A percentile compares a stretch with the other conserved stretches of the same genome.
These are phyloP conservation scores for Cordilura impudica DNA, from an alignment of 2,888 invertebrate species.

Conservation along the genomic window DNA sequence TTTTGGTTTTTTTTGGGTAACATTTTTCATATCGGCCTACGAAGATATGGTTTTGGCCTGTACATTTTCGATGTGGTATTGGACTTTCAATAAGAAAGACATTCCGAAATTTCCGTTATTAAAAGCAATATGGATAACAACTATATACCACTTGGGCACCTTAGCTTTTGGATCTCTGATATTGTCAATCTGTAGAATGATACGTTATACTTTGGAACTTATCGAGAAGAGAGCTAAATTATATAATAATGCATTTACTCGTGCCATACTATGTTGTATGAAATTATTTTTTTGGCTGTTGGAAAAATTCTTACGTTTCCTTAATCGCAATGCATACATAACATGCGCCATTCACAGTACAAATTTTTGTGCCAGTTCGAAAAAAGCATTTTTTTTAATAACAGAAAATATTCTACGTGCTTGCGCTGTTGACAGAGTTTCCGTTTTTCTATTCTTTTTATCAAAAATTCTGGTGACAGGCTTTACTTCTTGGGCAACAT, in stretches of 20 bases:
- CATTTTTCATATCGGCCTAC: conserved; percentile 92
- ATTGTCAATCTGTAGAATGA: conserved; percentile 92
- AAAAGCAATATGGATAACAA: conserved; percentile 84
- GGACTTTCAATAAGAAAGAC: conserved; percentile 90
- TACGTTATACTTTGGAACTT: conserved; percentile 90
- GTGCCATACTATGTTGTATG: conserved; percentile 85
- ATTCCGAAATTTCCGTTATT: conserved; percentile 93
- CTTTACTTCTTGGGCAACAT: conserved; percentile 86
- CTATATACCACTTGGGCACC: conserved; percentile 86
- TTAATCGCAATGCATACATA: conserved; percentile 90
- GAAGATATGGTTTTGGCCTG: conserved; percentile 95
- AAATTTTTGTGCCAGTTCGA: conserved; percentile 93
- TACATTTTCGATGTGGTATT: conserved; percentile 94
- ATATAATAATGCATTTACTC: conserved; percentile 85
- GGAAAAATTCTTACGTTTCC: conserved; percentile 91
- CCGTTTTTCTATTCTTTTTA: conserved; percentile 93
- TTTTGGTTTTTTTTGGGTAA: conserved; percentile 92
- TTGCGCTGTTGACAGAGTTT: conserved; percentile 89
- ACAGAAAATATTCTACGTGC: conserved; percentile 90
- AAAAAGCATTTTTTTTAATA: conserved; percentile 91
- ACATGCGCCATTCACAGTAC: conserved; percentile 97
- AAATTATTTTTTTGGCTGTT: conserved; percentile 92
- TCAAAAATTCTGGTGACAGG: conserved; percentile 92
- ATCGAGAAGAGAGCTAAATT: conserved; percentile 90
- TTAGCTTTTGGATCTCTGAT: conserved; percentile 96